These are phyloP conservation scores for Pristionchus mayeri DNA, from an alignment of 2,888 invertebrate genomes.

Conservation along the genomic window DNA sequence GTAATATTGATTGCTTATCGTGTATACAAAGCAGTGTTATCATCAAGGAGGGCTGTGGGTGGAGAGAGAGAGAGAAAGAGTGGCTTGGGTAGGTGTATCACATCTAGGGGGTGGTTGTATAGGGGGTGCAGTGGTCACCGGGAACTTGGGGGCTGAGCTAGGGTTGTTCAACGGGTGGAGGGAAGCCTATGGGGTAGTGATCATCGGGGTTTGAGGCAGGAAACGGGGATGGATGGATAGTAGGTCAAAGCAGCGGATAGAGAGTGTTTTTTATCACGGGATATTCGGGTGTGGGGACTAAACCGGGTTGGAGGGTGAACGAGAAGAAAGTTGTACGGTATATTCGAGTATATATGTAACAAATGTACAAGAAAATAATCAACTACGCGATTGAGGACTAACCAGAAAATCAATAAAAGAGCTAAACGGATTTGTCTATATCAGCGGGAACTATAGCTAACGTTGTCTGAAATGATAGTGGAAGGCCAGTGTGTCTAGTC, in stretches of 20 bases:
- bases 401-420: conserved; percentile 1
- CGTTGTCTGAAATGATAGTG: not conserved
- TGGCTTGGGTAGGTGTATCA: not conserved
- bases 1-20: not conserved
- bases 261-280: conserved; percentile 46
- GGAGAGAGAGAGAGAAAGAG: not conserved
- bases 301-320: conserved; percentile 10
- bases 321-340: conserved; percentile 39
- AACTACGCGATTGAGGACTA: conserved; percentile 12
- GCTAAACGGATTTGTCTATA: conserved; percentile 8
- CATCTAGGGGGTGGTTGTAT: not conserved
- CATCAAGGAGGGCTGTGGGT: no score
- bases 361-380: conserved; percentile 25
- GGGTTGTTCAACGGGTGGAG: conserved; percentile 6
- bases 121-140: not conserved
- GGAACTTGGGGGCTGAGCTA: conserved; percentile 39
- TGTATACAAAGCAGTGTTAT: no score
- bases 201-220: not conserved
- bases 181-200: not conserved
- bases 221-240: not conserved
- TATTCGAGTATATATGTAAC: not conserved
- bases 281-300: conserved; percentile 3
- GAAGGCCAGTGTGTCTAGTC: not conserved
- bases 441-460: not conserved
- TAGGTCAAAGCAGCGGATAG: no score